Evolutionary conservation across 2,888 invertebrate genomes (phyloP).

Genomic region (Cheilosia variabilis): DNA sequence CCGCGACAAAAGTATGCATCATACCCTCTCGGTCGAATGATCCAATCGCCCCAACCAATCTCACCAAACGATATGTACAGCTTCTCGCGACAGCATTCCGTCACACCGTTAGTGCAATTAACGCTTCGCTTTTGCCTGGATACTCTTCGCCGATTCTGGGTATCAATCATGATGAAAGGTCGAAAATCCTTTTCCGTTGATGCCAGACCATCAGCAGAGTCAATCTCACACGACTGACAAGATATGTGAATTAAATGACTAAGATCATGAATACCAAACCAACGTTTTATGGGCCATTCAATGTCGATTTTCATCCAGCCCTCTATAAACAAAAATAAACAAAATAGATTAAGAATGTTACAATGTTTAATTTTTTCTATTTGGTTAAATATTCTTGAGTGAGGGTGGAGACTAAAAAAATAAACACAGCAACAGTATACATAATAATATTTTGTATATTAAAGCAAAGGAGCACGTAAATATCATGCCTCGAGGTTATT

Average conservation of each 20-base stretch:
- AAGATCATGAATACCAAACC: slow-evolving; percentile 88
- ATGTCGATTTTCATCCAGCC: slow-evolving; percentile 93
- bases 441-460: not conserved
- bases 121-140: slow-evolving; percentile 85
- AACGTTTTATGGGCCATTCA: slow-evolving; percentile 89
- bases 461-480: slow-evolving; percentile 9
- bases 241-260: slow-evolving; percentile 90
- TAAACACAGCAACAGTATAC: not conserved
- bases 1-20: slow-evolving; percentile 95
- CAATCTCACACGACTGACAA: slow-evolving; percentile 90
- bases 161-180: slow-evolving; percentile 92
- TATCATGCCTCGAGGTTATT: slow-evolving; percentile 60
- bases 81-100: slow-evolving; percentile 92
- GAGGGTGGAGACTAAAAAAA: slow-evolving; percentile 36
- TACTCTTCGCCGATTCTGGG: slow-evolving; percentile 88
- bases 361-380: too few species aligned
- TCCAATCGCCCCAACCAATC: slow-evolving; percentile 95
- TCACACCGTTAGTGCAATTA: slow-evolving; percentile 88
- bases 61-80: slow-evolving; percentile 92
- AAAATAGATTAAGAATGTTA: not conserved
- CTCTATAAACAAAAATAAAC: slow-evolving; percentile 84
- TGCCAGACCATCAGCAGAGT: slow-evolving; percentile 86
- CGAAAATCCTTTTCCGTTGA: slow-evolving; percentile 88
- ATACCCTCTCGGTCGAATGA: slow-evolving; percentile 91
- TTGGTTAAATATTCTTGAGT: not conserved